A percentile compares a stretch with the other conserved stretches of the same genome.
Conservation (phyloP, 1,140 invertebrate species). For the Drosophila elegans region DNA sequence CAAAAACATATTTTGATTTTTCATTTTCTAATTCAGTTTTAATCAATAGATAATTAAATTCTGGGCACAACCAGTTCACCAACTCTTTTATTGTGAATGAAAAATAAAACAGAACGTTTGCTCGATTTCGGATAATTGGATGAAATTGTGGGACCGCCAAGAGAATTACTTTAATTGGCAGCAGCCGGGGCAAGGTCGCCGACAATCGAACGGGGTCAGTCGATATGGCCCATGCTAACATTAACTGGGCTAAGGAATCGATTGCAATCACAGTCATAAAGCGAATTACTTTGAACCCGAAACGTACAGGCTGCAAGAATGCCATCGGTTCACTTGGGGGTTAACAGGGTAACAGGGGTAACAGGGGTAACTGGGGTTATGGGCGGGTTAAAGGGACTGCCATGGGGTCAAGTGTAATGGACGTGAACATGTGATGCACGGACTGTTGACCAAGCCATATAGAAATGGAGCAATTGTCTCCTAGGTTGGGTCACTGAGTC, state of each 20-base stretch:
- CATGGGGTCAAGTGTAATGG: constrained; percentile 53
- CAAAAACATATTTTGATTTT: too few relatives aligned
- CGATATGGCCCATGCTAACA: constrained; percentile 6
- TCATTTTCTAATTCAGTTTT: too few relatives aligned
- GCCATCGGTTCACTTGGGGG: neutral
- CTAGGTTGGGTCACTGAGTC: constrained; percentile 20
- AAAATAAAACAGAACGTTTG: too few relatives aligned
- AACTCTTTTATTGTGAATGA: too few relatives aligned
- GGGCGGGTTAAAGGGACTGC: neutral
- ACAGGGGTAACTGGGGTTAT: neutral
- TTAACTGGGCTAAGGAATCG: constrained; percentile 48
- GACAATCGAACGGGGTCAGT: constrained; percentile 51
- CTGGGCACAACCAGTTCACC: too few relatives aligned
- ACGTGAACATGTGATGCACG: constrained; percentile 35
- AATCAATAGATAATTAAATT: too few relatives aligned
- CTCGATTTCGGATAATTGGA: constrained; percentile 11
- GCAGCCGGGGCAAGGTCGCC: constrained; percentile 23
- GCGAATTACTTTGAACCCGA: constrained; percentile 46
- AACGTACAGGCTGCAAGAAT: constrained; percentile 26
- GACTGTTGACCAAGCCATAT: constrained; percentile 31
- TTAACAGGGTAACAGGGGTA: neutral
- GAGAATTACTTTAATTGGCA: constrained; percentile 50
- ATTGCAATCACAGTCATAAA: constrained; percentile 53
- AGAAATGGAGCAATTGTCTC: constrained; percentile 42
- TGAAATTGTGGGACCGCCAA: constrained; percentile 13